Base-by-base conservation (phyloP, 1,140 invertebrate genomes). In the Drosophila lacertosa region DNA sequence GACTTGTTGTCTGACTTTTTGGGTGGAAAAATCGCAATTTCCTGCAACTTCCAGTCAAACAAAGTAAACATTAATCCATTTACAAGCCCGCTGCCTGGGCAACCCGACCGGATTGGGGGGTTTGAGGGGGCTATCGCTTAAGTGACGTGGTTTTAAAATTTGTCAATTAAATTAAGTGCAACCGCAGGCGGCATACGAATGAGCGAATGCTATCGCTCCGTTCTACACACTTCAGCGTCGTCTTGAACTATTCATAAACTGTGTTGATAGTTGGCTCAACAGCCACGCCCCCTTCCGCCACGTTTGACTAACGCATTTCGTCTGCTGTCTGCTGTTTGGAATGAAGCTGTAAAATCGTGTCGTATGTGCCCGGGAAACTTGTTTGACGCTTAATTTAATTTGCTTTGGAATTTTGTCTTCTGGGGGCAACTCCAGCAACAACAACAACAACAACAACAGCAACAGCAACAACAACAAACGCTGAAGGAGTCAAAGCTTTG, bases 81-180 rank as follows among this genome's bases (percentile, higher is more conserved):
- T 86, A 86, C 77, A 81, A 77, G 69, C 24, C 51, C 48, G 44
- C 50, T 60, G 54, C 47, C 35, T 42, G 65, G 40, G 57, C 42
- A 54, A 54, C 51, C 51, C 13, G 13, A n/a, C n/a, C n/a, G n/a
- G 16, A 22, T 44, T 59, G 40, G 57, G 65, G 53, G 29, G 35
- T 44, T 57, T 45, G 59, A 60, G 48, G 65, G n/a, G n/a, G n/a
- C n/a, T n/a, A 22, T 70, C 65, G 68, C 74, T 82, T 75, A 88
- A 88, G 81, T 70, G 82, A 81, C 77, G 77, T 81, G 78, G 83
- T 89, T 89, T 88, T 82, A 82, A 89, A 88, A 88, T 88, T 84
- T 89, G 73, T 83, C 86, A 89, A 89, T 89, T 89, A 89, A 89
- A 89, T 89, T 89, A 89, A 89, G 86, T 89, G 86, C 81, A 89